phyloP scores from a whole-genome alignment of 2,888 invertebrate species.

The Scaptodrosophila latifasciaeformis region DNA sequence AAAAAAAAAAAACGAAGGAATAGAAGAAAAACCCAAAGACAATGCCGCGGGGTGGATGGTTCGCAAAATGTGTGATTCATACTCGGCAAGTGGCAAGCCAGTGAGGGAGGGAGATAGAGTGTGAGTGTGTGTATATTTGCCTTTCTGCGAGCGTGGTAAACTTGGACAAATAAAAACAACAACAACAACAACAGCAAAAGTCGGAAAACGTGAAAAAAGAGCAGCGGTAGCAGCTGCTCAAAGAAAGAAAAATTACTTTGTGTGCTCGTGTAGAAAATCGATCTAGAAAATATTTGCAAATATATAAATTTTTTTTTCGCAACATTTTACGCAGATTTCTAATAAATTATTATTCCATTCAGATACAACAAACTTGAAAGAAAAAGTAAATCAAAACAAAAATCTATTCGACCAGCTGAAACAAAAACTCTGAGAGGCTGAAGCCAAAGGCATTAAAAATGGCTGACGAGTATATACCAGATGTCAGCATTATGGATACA shows the following conservation, averaged over 20 bases:
- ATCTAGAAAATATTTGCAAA: not conserved
- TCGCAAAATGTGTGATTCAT: constrained; percentile 30
- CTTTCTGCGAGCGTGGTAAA: too few relatives aligned
- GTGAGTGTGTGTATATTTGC: constrained; percentile 1
- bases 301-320: constrained; percentile 8
- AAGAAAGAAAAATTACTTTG: not conserved
- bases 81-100: constrained; percentile 13
- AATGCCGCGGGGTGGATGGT: not conserved
- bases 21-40: not conserved
- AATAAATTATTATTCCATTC: constrained; percentile 45
- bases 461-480: constrained; percentile 73
- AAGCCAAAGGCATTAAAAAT: constrained; percentile 55
- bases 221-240: constrained; percentile 5
- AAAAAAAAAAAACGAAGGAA: constrained; percentile 11
- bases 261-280: constrained; percentile 18
- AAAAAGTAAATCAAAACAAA: not conserved
- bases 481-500: constrained; percentile 73
- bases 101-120: too few relatives aligned
- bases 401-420: not conserved
- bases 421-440: constrained; percentile 10
- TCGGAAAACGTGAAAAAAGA: not conserved
- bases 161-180: constrained; percentile 9
- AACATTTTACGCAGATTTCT: not conserved
- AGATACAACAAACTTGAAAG: constrained; percentile 36
- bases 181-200: constrained; percentile 7